Base-by-base conservation (phyloP, 2,888 invertebrate genomes). In the Noctua janthe region DNA sequence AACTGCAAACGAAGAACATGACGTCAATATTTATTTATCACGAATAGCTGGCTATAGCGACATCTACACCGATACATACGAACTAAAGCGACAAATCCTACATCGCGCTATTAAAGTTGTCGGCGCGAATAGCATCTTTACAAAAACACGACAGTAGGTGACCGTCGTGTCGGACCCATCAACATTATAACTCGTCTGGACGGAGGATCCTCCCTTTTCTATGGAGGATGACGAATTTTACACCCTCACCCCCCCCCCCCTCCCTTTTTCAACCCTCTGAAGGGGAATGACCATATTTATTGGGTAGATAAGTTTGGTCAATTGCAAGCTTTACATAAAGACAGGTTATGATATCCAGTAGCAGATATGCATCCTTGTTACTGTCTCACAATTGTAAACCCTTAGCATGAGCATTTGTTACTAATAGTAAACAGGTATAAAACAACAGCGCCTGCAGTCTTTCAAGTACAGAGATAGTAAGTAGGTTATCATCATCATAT, bases 1-100 rank as follows among this genome's bases (percentile, higher is more conserved):
- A 98, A 95, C 98, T 98, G 97, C 11, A 90, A 90, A 29, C 81
- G 11, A 72, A 49, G 1, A 81, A 80, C 5, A 62, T 51, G 17
- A 47, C 17, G 43, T 69, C 10, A 70, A 23, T 29, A 66, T 74
- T 67, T n/a, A n/a, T 29, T 62, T 29, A 62, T 17, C 17, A 62
- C 29, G 29, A 17, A 13, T n/a, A 59, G 15, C 23, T 56, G 23
- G 56, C 1, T 23, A 15, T 29, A 62, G 29, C 62, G 29, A 62
- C 62, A 62, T 29, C 62, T 62, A 62, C 29, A 29, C 17, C 17
- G 15, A 15, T 10, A 7, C 62, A 29, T 62, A 62, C 29, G 29
- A 62, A 62, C 62, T 62, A 29, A 29, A 15, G 29, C 62, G 15
- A 17, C 62, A 29, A 62, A 29, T 62, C 1, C 29, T 17, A 29